These are phyloP conservation scores for Nomada goodeniana DNA, from an alignment of 2,888 invertebrate genomes.

Conservation along the genomic window DNA sequence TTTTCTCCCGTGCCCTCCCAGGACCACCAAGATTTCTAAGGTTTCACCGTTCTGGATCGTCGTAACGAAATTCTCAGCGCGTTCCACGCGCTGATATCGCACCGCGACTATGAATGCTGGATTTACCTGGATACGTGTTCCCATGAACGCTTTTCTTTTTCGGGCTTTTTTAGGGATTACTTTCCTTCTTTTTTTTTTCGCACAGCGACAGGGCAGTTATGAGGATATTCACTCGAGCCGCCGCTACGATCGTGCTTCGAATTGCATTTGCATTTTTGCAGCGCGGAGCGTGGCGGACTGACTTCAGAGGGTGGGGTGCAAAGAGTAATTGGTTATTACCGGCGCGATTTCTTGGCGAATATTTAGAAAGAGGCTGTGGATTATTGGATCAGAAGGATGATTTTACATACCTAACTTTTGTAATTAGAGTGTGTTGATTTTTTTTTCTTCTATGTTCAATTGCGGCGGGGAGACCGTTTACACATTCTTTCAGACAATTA, in stretches of 20 bases:
- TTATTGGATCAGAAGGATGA: no score
- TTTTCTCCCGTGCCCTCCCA: neutral
- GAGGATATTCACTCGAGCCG: conserved; percentile 38
- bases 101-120: conserved; percentile 49
- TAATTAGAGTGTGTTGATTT: no score
- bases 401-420: no score
- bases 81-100: conserved; percentile 60
- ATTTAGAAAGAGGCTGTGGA: neutral
- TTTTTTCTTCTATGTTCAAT: no score
- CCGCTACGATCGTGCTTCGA: conserved; percentile 16
- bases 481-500: no score
- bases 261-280: conserved; percentile 20
- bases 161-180: no score
- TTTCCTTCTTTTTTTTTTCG: neutral
- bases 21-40: conserved; percentile 8
- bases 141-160: neutral
- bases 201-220: no score
- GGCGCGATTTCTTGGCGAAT: neutral
- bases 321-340: conserved; percentile 7
- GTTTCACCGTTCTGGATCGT: conserved; percentile 28
- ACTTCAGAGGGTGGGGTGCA: neutral
- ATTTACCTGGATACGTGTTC: conserved; percentile 62
- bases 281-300: neutral
- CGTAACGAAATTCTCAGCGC: conserved; percentile 68
- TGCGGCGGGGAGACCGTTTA: no score